These are phyloP conservation scores for Pangasianodon hypophthalmus DNA, from an alignment of 2,113 vertebrate species.

Conservation along the genomic window DNA sequence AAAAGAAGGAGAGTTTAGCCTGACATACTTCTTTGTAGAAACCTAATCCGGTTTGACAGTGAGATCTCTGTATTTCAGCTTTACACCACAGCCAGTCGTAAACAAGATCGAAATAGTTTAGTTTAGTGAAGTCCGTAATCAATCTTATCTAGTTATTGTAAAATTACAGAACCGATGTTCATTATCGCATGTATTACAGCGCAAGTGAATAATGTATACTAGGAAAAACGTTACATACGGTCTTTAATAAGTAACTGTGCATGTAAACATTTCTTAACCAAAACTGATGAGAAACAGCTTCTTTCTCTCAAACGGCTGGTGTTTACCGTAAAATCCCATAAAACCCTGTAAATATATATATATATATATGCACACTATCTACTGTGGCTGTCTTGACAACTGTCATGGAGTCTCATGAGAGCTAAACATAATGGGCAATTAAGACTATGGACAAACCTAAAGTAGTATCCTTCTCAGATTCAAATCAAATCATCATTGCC, in stretches of 20 bases:
- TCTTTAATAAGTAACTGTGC: background rate
- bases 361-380: too few relatives aligned
- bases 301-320: background rate
- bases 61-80: background rate
- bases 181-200: background rate
- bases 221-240: background rate
- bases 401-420: too few relatives aligned
- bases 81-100: background rate
- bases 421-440: too few relatives aligned
- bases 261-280: background rate
- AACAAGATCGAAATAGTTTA: background rate
- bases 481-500: too few relatives aligned
- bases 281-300: background rate
- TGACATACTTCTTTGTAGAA: background rate
- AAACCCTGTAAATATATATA: too few relatives aligned
- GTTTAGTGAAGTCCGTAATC: too few relatives aligned
- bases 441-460: too few relatives aligned
- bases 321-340: background rate
- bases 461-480: too few relatives aligned
- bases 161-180: background rate
- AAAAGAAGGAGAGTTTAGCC: background rate
- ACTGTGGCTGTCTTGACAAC: too few relatives aligned
- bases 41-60: background rate
- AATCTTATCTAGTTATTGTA: background rate
- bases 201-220: too few relatives aligned